phyloP scores from a whole-genome alignment of 2,888 invertebrate genomes.

The Agrotis clavis region DNA sequence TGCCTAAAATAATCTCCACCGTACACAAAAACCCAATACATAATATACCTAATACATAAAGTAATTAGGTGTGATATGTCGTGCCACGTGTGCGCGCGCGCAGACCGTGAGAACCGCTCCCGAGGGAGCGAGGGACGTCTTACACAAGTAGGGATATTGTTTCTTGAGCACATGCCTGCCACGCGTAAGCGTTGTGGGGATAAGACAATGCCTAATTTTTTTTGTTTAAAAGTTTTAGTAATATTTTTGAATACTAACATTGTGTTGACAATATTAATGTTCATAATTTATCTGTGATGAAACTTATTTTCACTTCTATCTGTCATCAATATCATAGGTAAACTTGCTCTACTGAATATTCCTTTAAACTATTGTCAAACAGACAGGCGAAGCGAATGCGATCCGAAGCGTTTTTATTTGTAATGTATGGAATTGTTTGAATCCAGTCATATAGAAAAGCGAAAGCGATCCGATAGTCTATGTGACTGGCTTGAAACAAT shows the following conservation, averaged over 20 bases:
- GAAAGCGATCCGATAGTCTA: too few species aligned
- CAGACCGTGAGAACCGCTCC: conserved; percentile 86
- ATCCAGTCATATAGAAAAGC: too few species aligned
- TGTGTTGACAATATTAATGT: too few species aligned
- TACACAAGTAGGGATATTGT: conserved; percentile 85
- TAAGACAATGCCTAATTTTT: conserved; percentile 49
- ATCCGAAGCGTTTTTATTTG: too few species aligned
- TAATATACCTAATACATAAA: conserved; percentile 35
- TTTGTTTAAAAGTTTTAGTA: neutral
- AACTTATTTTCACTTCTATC: too few species aligned
- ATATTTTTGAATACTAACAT: neutral
- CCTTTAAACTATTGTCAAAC: too few species aligned
- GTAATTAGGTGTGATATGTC: conserved; percentile 60
- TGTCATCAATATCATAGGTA: too few species aligned
- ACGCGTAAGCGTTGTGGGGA: conserved; percentile 71
- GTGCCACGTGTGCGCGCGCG: conserved; percentile 79
- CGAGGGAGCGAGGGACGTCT: conserved; percentile 80
- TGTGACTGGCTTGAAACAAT: too few species aligned
- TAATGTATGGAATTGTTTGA: too few species aligned
- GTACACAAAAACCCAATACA: neutral
- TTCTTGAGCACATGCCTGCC: conserved; percentile 90
- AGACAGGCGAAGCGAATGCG: too few species aligned
- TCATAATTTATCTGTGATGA: too few species aligned
- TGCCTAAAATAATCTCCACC: conserved; percentile 3
- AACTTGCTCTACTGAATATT: too few species aligned